Evolutionary conservation across 2,113 vertebrate species (phyloP).

Genomic region (Ascaphus truei): DNA sequence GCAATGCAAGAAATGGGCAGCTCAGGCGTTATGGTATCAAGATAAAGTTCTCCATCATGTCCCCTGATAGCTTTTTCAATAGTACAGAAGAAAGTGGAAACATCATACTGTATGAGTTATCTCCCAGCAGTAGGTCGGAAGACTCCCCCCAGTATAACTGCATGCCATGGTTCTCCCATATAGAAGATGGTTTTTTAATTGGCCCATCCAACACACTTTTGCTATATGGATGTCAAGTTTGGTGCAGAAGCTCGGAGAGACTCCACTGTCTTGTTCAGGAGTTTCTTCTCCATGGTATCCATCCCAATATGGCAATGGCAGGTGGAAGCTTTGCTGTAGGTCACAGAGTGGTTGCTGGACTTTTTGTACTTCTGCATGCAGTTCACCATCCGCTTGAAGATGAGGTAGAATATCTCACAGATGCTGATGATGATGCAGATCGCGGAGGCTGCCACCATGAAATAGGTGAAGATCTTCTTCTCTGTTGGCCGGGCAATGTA

Average conservation of each 20-base stretch:
- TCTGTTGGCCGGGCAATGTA: conserved; percentile 73
- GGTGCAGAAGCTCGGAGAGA: conserved; percentile 40
- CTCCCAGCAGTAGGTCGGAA: too few species aligned
- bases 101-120: too few species aligned
- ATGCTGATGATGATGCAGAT: conserved; percentile 69
- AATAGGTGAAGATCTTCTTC: conserved; percentile 75
- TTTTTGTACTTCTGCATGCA: conserved; percentile 35
- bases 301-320: conserved; percentile 59
- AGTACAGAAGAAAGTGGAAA: not conserved
- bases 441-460: conserved; percentile 71
- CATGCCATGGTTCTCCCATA: not conserved
- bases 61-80: too few species aligned
- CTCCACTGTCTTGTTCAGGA: conserved; percentile 14
- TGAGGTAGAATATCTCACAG: conserved; percentile 74
- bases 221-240: conserved; percentile 49
- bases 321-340: conserved; percentile 60
- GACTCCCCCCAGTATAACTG: not conserved
- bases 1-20: too few species aligned
- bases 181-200: not conserved
- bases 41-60: too few species aligned
- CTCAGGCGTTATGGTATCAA: too few species aligned
- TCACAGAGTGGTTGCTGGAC: conserved; percentile 31
- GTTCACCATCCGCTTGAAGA: conserved; percentile 57
- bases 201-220: not conserved
- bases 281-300: conserved; percentile 41